Evolutionary conservation across 1,140 invertebrate species (phyloP).

Genomic region (Calephelis nemesis): DNA sequence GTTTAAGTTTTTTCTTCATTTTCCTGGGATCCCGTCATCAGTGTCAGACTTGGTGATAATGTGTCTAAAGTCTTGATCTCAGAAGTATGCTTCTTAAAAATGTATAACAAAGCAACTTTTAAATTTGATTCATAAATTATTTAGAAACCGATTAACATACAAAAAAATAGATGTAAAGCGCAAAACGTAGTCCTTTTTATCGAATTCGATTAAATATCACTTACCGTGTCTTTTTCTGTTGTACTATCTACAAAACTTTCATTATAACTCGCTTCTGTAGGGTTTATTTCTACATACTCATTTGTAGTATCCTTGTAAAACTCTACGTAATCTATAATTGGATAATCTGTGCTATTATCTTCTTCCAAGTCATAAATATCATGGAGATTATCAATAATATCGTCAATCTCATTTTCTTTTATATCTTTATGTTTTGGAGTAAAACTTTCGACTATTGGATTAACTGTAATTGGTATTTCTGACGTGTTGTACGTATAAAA

Average conservation of each 20-base stretch:
- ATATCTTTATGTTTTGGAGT: slow-evolving; percentile 22
- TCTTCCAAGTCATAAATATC: slow-evolving; percentile 42
- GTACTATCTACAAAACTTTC: slow-evolving; percentile 19
- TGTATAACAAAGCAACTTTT: no score
- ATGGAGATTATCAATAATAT: slow-evolving; percentile 38
- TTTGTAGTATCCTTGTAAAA: slow-evolving; percentile 67
- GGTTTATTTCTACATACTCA: slow-evolving; percentile 42
- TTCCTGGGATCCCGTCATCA: no score
- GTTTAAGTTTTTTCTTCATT: no score
- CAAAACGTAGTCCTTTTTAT: no score
- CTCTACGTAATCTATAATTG: slow-evolving; percentile 62
- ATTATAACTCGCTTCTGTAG: slow-evolving; percentile 32
- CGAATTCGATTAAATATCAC: not conserved
- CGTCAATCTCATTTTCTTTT: slow-evolving; percentile 41
- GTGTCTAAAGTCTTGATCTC: no score
- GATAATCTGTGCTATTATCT: slow-evolving; percentile 61
- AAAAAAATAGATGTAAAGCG: no score
- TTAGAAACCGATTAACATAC: no score
- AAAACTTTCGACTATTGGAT: not conserved
- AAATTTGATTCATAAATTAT: no score
- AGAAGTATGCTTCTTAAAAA: no score
- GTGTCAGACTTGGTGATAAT: no score
- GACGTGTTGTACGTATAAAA: not conserved
- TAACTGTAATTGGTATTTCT: not conserved
- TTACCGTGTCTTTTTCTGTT: slow-evolving; percentile 22